Evolutionary conservation across 1,140 invertebrate genomes (phyloP), one percentile per base, ranked within the genome.

Genomic region (Ceratosolen solmsi): DNA sequence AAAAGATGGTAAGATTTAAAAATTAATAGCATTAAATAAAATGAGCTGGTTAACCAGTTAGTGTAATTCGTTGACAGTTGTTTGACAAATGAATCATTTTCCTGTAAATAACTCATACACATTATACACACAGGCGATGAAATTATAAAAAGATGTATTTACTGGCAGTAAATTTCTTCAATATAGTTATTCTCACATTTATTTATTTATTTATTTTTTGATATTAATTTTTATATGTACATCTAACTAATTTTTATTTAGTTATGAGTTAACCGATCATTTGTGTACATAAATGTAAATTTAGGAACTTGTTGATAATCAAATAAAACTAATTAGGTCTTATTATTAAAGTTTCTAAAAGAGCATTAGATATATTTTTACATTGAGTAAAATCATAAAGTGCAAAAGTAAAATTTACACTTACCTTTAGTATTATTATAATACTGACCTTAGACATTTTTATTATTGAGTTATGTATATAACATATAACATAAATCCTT

Each of bases 1-100:
- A 41, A 51, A 25, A 38, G 41, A 82, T 82, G 80, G 80, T 82
- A 82, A 82, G 75, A 49, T 38, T 71, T 56, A 49, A 56, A 49
- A 51, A 60, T 70, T 65, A 68, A 63, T 76, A 80, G 54, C 36
- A 71, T n/a, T 80, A 73, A 73, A 49, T 54, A 60, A 58, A 54
- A 38, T 60, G 49, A 73, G 30, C 15, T 41, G 56, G 25, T 51
- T 54, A 73, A 33, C 8, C 13, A 36, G 7, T 46, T 4, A 36
- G 7, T 46, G 8, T 33, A 68, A 81, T 75, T 68, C 41, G 22
- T 75, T 68, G 41, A 27, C 13, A 68, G 41, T 63, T 46, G 22
- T n/a, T 80, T 80, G 49, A 49, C 20, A 73, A 71, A 49, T 68
- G 36, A 25, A 25, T 17, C 20, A 58, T 68, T 71, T 65, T 25